Conservation (phyloP, 1,140 invertebrate species). For the Tribolium madens region DNA sequence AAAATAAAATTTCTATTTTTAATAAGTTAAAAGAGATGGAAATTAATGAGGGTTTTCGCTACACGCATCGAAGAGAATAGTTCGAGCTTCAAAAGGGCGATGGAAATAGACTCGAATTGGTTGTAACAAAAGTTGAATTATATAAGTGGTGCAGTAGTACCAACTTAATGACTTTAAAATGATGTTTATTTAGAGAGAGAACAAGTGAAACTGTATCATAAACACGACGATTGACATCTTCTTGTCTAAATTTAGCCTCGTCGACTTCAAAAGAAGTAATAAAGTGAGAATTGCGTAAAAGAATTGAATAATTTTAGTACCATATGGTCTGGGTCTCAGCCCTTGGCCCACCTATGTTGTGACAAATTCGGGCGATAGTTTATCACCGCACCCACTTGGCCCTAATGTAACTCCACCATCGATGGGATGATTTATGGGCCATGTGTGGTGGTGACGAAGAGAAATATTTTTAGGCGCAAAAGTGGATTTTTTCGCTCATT, state of each 20-base stretch:
- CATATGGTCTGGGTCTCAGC: not conserved
- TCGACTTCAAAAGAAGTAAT: not conserved
- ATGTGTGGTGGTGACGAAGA: conserved; percentile 6
- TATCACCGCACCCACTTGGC: conserved; percentile 12
- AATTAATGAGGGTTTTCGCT: conserved; percentile 20
- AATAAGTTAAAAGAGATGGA: conserved; percentile 9
- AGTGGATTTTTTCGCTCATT: not conserved
- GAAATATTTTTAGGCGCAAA: not conserved
- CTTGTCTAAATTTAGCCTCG: not conserved
- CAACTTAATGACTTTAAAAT: conserved; percentile 44
- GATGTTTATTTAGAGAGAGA: conserved; percentile 37
- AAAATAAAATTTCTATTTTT: conserved; percentile 9
- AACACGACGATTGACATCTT: conserved; percentile 34
- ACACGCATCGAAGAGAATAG: not conserved
- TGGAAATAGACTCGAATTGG: not conserved
- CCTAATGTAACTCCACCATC: conserved; percentile 8
- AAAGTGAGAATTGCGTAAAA: not conserved
- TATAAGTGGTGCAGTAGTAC: no score
- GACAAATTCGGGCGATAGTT: conserved; percentile 25
- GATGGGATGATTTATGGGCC: conserved; percentile 22
- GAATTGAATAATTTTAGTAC: not conserved
- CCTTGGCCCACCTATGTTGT: conserved; percentile 26
- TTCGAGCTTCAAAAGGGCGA: conserved; percentile 3
- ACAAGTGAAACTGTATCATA: conserved; percentile 32
- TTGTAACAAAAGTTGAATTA: not conserved